Conservation (phyloP, 2,797 vertebrate genomes). For the Monodelphis domestica region DNA sequence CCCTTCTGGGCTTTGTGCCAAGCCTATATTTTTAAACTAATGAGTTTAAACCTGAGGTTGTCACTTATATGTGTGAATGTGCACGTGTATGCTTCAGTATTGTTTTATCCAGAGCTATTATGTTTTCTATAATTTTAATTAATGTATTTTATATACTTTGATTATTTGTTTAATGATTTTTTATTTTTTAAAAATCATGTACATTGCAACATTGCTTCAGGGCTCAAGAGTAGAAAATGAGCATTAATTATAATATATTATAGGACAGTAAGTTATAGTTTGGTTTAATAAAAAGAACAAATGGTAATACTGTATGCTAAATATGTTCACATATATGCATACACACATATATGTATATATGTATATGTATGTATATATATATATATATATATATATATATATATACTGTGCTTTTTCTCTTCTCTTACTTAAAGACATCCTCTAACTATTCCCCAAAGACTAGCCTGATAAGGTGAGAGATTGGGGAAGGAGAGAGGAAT, state of each 20-base stretch:
- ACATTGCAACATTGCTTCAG: constrained; percentile 15
- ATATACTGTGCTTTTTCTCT: background rate
- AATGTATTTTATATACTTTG: constrained; percentile 57
- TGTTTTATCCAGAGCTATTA: constrained; percentile 47
- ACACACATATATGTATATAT: too few species aligned
- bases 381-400: too few species aligned
- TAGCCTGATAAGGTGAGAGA: background rate
- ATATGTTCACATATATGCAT: too few species aligned
- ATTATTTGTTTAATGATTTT: constrained; percentile 65
- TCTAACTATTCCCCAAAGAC: background rate
- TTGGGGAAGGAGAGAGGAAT: background rate
- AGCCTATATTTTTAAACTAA: constrained; percentile 69
- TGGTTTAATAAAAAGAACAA: constrained; percentile 22
- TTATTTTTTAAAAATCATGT: constrained; percentile 58
- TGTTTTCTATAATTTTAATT: constrained; percentile 65
- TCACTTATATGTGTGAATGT: constrained; percentile 38
- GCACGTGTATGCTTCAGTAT: constrained; percentile 37
- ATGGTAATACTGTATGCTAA: background rate
- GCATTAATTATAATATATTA: constrained; percentile 55
- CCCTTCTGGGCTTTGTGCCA: constrained; percentile 61
- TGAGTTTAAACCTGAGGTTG: constrained; percentile 45
- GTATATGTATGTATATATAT: too few species aligned
- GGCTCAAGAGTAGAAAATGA: constrained; percentile 47
- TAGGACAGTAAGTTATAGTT: constrained; percentile 25
- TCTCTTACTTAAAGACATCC: background rate